A percentile compares a stretch with the other conserved stretches of the same genome.
phyloP scores from a whole-genome alignment of 2,113 vertebrate genomes.

The Ceyx melanurus region DNA sequence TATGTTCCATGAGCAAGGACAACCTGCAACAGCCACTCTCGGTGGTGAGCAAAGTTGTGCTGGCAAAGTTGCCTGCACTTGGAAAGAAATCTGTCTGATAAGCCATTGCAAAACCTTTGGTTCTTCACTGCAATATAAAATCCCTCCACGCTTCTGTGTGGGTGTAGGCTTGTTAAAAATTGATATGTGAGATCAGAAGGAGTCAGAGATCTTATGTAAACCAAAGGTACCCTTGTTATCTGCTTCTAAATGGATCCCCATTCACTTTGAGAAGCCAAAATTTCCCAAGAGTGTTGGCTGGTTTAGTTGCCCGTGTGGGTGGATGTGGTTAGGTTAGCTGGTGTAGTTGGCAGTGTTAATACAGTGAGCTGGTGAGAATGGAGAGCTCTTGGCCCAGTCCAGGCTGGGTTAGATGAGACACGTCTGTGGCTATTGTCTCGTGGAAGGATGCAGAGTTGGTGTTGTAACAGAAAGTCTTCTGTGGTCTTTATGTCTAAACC shows the following conservation, averaged over 20 bases:
- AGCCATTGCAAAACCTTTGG: fast-evolving
- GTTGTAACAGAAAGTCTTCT: background rate
- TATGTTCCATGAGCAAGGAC: fast-evolving
- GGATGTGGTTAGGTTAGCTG: background rate
- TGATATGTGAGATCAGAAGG: background rate
- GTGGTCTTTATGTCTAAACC: background rate
- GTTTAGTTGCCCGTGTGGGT: fast-evolving
- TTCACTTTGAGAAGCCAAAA: background rate
- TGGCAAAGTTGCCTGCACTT: fast-evolving
- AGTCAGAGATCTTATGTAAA: fast-evolving
- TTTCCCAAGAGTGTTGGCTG: background rate
- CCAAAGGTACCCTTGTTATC: background rate
- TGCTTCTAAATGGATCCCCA: background rate
- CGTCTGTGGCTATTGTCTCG: fast-evolving
- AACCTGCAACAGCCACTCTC: background rate
- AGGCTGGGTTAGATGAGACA: background rate
- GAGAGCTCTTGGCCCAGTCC: background rate
- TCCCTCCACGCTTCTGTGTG: fast-evolving
- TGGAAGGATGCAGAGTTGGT: background rate
- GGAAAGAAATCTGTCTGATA: background rate
- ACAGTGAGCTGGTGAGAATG: background rate
- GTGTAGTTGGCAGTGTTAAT: background rate
- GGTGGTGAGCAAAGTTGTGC: fast-evolving
- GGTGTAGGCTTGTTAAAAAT: background rate
- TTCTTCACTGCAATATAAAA: fast-evolving